phyloP scores from a whole-genome alignment of 2,888 invertebrate genomes.

The Tortrix viridana region DNA sequence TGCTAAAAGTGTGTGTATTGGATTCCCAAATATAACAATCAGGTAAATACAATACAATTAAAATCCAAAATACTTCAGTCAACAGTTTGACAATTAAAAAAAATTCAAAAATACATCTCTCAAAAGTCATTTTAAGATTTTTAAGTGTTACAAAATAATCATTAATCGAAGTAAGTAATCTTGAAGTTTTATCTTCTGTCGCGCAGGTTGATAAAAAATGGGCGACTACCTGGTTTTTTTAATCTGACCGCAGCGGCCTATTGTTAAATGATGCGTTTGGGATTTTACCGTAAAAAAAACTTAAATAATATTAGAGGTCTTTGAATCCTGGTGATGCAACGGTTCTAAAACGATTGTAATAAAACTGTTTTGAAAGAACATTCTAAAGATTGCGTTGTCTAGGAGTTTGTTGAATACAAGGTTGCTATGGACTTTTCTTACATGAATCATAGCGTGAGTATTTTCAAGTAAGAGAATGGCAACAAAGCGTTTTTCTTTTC shows the following conservation, averaged over 20 bases:
- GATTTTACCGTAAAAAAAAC: slow-evolving; percentile 14
- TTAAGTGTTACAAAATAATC: no score
- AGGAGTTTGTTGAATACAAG: neutral
- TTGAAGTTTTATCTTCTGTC: slow-evolving; percentile 15
- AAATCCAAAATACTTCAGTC: no score
- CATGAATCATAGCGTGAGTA: slow-evolving; percentile 2
- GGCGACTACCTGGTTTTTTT: slow-evolving; percentile 34
- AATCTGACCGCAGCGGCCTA: slow-evolving; percentile 27
- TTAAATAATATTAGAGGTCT: neutral
- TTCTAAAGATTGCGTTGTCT: neutral
- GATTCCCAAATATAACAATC: slow-evolving; percentile 20
- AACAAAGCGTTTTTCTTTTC: no score
- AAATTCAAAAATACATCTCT: no score
- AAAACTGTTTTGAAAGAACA: neutral
- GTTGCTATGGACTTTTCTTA: slow-evolving; percentile 4
- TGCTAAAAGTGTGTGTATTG: slow-evolving; percentile 36
- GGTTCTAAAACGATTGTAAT: neutral
- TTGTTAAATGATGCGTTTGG: slow-evolving; percentile 20
- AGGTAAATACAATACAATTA: slow-evolving; percentile 15
- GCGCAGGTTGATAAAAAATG: slow-evolving; percentile 35
- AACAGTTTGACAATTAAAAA: no score
- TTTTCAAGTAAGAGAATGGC: neutral
- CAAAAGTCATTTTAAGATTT: no score
- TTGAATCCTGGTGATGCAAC: neutral
- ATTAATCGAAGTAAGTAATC: slow-evolving; percentile 10